Base-by-base conservation (phyloP, 2,888 invertebrate species). In the Netelia virgata region DNA sequence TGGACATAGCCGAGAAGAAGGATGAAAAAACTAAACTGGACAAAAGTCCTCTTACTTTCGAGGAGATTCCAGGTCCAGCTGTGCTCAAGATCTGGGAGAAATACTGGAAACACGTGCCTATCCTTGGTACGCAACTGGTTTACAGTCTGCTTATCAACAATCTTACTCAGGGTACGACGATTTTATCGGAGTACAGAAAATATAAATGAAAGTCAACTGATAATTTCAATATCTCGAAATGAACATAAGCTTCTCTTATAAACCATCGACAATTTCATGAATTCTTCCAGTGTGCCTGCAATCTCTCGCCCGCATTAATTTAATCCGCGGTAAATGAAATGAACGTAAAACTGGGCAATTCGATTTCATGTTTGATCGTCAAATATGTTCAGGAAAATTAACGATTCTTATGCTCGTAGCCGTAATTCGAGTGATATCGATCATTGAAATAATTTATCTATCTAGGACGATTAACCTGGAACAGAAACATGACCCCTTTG, bases 61-160 rank as follows among this genome's bases (percentile, higher is more conserved):
- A 96, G 84, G 95, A 96, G 0, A 95, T 96, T 20, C 96, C 96
- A 0, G 96, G 96, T 0, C 96, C 96, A 0, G 94, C 94, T 77
- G 90, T 94, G 28, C 92, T 96, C 28, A 95, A 95, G 88, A 93
- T 95, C 66, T 93, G 96, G 88, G 95, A 96, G 8, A 95, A 93
- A 89, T 92, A 95, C 86, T 95, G 96, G 92, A 94, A 94, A 88
- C 95, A 95, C 91, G 92, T 96, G 87, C 96, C 96, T 23, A 94
- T 95, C 84, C 89, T 96, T 80, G 96, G 96, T 87, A 96, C 96
- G 85, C 96, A 96, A 92, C 89, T 93, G 91, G 90, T 92, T 91
- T 89, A 88, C 92, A 92, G 92, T 90, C 87, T 91, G 88, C 91
- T 93, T 88, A 89, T 91, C 91, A 93, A 91, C 92, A 88, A 88